Percentiles rank a stretch among this genome's conserved stretches.
These are phyloP conservation scores for Morone saxatilis DNA, from an alignment of 2,113 vertebrate species.

Conservation along the genomic window DNA sequence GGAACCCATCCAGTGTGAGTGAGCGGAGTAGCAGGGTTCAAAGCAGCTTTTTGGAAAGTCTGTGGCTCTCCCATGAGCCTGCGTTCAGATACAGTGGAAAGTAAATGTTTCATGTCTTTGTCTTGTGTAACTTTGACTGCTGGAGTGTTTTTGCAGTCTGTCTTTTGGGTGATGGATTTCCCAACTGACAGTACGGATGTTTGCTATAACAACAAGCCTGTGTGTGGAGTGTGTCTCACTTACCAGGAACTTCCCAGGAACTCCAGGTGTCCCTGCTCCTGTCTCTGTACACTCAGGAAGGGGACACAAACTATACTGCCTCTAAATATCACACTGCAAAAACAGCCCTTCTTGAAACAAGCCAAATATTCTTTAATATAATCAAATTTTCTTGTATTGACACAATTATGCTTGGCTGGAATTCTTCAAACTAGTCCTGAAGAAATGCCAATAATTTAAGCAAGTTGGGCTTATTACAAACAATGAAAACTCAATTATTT, in stretches of 20 bases:
- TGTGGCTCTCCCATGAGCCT: neutral
- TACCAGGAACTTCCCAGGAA: neutral
- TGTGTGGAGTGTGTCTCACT: neutral
- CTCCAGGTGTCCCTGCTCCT: neutral
- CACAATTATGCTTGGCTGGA: too few species aligned
- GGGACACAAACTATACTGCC: neutral
- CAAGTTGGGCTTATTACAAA: too few species aligned
- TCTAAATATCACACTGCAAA: neutral
- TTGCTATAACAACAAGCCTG: conserved; percentile 17
- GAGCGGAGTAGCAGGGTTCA: neutral
- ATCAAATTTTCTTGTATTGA: too few species aligned
- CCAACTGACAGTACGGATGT: neutral
- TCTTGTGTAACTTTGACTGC: conserved; percentile 5
- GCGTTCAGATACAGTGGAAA: conserved; percentile 8
- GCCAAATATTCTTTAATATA: too few species aligned
- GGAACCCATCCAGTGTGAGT: neutral
- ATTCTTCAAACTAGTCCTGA: too few species aligned
- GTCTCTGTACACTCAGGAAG: neutral
- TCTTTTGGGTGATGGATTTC: conserved; percentile 6
- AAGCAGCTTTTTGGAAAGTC: neutral
- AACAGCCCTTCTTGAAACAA: too few species aligned
- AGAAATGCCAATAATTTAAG: too few species aligned
- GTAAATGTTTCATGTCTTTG: conserved; percentile 6
- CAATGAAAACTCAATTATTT: too few species aligned
- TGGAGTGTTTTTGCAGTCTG: conserved; percentile 10